Base-by-base conservation (phyloP, 2,797 vertebrate species). In the Thaleichthys pacificus region DNA sequence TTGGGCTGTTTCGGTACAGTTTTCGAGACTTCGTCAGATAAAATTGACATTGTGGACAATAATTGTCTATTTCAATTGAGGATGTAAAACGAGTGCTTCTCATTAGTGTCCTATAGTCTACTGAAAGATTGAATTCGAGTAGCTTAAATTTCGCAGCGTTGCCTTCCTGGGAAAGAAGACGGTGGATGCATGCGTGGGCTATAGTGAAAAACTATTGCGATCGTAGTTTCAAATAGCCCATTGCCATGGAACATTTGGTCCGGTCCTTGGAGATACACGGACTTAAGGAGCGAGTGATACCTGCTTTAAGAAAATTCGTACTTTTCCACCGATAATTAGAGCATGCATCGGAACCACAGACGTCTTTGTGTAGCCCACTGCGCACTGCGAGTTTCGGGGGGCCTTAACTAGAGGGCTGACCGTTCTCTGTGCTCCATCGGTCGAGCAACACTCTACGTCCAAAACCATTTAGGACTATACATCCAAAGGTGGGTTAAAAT, bases 231-330 rank as follows among this genome's bases (percentile, higher is more conserved):
- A 73, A 83, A 69, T 81, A 81, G 77, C 61, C 72, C 68, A 61
- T 78, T 72, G 82, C 66, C 77, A 93, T 93, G 93, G 93, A 93
- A 88, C 81, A 86, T 83, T 80, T 67, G 71, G 86, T 76, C 81
- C 85, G 81, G 72, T 78, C 78, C 74, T 21, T 38, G 21, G 70
- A 91, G 87, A 77, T 84, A 81, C 70, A 62, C 69, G 49, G 85
- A 82, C 81, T 79, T 67, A 76, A 70, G 76, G 81, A 82, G 70
- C 80, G 77, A 30, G 83, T 77, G 73, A 76, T 82, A 84, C 79
- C 88, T 82, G 88, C 85, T 64, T 56, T 77, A 8, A 83, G 83
- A 84, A 79, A 79, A 30, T 54, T 61, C 82, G 38, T 70, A 81
- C 70, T 79, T 80, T 76, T 75, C 61, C 76, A 84, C 7, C 72